A percentile compares a stretch with the other conserved stretches of the same genome.
These are phyloP conservation scores for Myocastor coypus DNA, from an alignment of 2,113 vertebrate species.

Conservation along the genomic window DNA sequence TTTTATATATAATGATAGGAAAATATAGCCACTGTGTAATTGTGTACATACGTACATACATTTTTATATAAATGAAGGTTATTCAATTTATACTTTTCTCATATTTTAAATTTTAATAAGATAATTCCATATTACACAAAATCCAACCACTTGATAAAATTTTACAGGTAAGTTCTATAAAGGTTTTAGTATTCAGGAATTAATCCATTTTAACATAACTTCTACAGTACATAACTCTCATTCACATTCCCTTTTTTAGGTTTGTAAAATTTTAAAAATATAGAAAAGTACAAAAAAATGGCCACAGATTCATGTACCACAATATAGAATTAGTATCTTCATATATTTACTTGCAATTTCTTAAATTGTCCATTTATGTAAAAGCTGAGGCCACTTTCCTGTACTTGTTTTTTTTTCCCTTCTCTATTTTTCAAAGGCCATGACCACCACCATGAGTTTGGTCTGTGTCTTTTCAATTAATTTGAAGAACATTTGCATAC, in stretches of 20 bases:
- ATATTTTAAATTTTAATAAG: slow-evolving; percentile 78
- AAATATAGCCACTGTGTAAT: background rate
- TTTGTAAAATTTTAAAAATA: slow-evolving; percentile 75
- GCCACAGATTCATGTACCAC: slow-evolving; percentile 75
- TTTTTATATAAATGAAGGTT: background rate
- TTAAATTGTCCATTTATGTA: slow-evolving; percentile 57
- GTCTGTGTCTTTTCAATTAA: slow-evolving; percentile 60
- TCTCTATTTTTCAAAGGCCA: slow-evolving; percentile 47
- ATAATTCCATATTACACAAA: slow-evolving; percentile 78
- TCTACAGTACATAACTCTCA: slow-evolving; percentile 69
- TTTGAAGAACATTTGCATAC: slow-evolving; percentile 59
- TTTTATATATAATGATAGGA: background rate
- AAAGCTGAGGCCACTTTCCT: slow-evolving; percentile 51
- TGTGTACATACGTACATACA: background rate
- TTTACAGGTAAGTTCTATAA: slow-evolving; percentile 80
- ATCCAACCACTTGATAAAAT: slow-evolving; percentile 74
- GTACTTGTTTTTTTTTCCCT: background rate
- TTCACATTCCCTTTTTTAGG: slow-evolving; percentile 37
- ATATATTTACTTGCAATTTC: slow-evolving; percentile 59
- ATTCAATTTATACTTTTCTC: background rate
- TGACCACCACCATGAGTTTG: background rate
- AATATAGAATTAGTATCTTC: slow-evolving; percentile 68
- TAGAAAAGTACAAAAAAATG: slow-evolving; percentile 80
- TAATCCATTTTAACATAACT: slow-evolving; percentile 63
- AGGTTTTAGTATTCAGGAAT: slow-evolving; percentile 57